Base-by-base conservation (phyloP, 2,797 vertebrate species). In the Petrocephalus schoutedeni region DNA sequence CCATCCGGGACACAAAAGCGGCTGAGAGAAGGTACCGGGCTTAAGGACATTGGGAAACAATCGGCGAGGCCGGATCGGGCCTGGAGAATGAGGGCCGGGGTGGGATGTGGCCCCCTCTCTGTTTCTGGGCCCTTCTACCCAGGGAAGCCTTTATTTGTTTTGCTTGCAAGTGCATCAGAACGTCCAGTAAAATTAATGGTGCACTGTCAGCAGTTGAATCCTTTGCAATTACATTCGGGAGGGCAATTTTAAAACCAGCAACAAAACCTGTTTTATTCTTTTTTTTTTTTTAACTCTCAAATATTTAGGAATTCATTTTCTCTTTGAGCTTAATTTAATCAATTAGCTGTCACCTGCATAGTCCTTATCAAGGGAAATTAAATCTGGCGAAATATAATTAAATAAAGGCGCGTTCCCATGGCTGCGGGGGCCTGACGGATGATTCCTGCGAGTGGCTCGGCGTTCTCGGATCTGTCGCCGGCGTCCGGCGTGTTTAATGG, bases 1-100 rank as follows among this genome's bases (percentile, higher is more conserved):
- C 91, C 91, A 91, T 91, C 91, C 89, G 82, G 85, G 88, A 90
- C 91, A 92, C 91, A 92, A 91, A 92, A 88, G 89, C 87, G 80
- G 89, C 45, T 67, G 87, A 86, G 88, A 91, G 90, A 90, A 90
- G 91, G 89, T 88, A 89, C 77, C 71, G 57, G 88, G 88, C 91
- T 91, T 90, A 89, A 91, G 91, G 90, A 92, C 90, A 88, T 89
- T 86, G 59, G 85, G 77, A 89, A 87, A 91, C 90, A 90, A 92
- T 90, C 88, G 88, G 88, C 64, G 88, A 14, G 82, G 53, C n/a
- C 61, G 87, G 89, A 90, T 90, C 89, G 88, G 90, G 89, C 90
- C 88, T 88, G 89, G 85, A 77, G 87, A 89, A 86, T 87, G 89
- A 90, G 54, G 89, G 74, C 80, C 83, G 85, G 83, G 45, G 86